phyloP scores from a whole-genome alignment of 2,888 invertebrate genomes.

The Allolobophora icterica region DNA sequence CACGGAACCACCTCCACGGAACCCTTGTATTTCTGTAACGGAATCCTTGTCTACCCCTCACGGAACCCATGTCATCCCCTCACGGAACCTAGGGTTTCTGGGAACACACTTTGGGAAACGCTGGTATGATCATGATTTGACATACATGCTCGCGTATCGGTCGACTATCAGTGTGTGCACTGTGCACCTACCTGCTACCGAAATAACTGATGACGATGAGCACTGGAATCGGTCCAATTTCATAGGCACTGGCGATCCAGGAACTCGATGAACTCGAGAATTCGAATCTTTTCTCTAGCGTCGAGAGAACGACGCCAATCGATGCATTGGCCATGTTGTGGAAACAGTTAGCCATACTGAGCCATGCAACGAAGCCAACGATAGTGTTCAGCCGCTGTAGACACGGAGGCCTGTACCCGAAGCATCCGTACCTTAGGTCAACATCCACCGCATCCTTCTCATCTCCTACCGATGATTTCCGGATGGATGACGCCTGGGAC shows the following conservation, averaged over 20 bases:
- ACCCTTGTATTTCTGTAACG: no score
- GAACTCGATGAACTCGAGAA: conserved; percentile 59
- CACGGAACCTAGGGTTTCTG: no score
- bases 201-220: conserved; percentile 52
- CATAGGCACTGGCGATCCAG: conserved; percentile 60
- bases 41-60: no score
- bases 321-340: conserved; percentile 43
- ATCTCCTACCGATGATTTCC: background rate
- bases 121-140: no score
- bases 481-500: background rate
- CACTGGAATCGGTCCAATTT: conserved; percentile 59
- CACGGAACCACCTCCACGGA: no score
- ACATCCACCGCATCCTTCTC: background rate
- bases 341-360: conserved; percentile 43
- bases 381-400: conserved; percentile 44
- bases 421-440: conserved; percentile 40
- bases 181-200: conserved; percentile 40
- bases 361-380: conserved; percentile 39
- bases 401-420: conserved; percentile 27
- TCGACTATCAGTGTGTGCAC: background rate
- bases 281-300: conserved; percentile 59
- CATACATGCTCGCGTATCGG: no score
- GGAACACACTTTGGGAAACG: no score
- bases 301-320: conserved; percentile 56
- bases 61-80: no score